Evolutionary conservation across 2,113 vertebrate species (phyloP).

Genomic region (Nyctereutes procyonoides): DNA sequence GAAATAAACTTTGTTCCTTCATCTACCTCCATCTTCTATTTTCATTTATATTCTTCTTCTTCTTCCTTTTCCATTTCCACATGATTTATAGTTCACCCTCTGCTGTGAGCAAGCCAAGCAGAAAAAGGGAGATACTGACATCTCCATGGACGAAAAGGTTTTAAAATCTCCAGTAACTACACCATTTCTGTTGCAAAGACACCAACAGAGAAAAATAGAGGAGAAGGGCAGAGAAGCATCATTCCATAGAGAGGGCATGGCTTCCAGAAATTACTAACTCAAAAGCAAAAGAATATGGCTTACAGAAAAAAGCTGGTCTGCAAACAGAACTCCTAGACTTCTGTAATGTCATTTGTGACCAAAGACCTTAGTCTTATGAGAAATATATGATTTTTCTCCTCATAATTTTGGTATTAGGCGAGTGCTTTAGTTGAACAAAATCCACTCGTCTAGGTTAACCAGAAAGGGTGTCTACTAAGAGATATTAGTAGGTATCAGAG

Average conservation of each 20-base stretch:
- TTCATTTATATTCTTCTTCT: background rate
- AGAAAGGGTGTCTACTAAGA: conserved; percentile 17
- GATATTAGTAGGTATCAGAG: background rate
- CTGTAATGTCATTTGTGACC: background rate
- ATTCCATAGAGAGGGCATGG: background rate
- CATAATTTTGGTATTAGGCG: background rate
- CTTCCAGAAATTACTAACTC: background rate
- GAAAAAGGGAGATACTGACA: conserved; percentile 14
- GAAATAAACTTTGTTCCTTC: background rate
- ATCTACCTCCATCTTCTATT: background rate
- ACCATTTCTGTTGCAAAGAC: background rate
- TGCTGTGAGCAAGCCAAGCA: background rate
- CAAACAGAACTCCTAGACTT: background rate
- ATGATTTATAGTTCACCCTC: background rate
- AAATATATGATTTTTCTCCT: background rate
- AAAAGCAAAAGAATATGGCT: background rate
- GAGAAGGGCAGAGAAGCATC: background rate
- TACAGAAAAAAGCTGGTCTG: background rate
- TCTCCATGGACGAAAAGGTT: background rate
- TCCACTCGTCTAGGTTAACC: background rate
- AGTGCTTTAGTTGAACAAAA: background rate
- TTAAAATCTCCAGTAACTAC: conserved; percentile 20
- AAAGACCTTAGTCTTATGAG: background rate
- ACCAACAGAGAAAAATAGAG: background rate
- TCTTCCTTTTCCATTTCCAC: background rate